These are phyloP conservation scores for Balearica regulorum DNA, from an alignment of 2,797 vertebrate genomes.

Conservation along the genomic window DNA sequence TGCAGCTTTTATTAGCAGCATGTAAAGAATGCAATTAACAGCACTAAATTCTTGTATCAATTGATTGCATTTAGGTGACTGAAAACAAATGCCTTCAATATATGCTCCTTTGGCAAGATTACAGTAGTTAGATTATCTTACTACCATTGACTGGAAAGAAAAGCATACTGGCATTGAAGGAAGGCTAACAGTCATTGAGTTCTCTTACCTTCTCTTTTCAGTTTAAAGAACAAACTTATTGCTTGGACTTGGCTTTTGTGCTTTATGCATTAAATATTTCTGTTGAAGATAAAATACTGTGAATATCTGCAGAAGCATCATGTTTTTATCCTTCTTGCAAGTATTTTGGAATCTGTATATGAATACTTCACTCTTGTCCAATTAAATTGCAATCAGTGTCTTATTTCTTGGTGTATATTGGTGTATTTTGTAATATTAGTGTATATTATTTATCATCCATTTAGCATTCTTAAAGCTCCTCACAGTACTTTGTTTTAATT, in stretches of 20 bases:
- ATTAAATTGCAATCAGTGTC: neutral
- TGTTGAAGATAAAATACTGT: slow-evolving; percentile 4
- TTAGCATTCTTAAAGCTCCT: neutral
- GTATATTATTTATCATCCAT: neutral
- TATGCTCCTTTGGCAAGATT: neutral
- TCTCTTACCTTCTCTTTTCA: neutral
- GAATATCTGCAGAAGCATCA: neutral
- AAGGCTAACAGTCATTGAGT: neutral
- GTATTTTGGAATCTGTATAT: neutral
- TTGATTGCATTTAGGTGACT: slow-evolving; percentile 15
- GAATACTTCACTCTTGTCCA: neutral
- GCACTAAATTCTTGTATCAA: neutral
- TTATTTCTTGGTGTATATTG: neutral
- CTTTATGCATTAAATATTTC: slow-evolving; percentile 1
- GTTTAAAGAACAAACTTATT: neutral
- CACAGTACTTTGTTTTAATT: neutral
- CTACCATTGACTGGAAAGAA: slow-evolving; percentile 1
- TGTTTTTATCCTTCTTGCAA: neutral
- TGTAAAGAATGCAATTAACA: slow-evolving; percentile 11
- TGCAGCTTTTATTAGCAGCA: slow-evolving; percentile 11
- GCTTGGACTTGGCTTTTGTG: neutral
- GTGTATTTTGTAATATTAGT: neutral
- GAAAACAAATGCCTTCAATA: slow-evolving; percentile 25
- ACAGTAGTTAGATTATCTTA: slow-evolving; percentile 12
- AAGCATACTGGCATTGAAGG: neutral